Base-by-base conservation (phyloP, 2,888 invertebrate species). In the Druceiella hillmani region DNA sequence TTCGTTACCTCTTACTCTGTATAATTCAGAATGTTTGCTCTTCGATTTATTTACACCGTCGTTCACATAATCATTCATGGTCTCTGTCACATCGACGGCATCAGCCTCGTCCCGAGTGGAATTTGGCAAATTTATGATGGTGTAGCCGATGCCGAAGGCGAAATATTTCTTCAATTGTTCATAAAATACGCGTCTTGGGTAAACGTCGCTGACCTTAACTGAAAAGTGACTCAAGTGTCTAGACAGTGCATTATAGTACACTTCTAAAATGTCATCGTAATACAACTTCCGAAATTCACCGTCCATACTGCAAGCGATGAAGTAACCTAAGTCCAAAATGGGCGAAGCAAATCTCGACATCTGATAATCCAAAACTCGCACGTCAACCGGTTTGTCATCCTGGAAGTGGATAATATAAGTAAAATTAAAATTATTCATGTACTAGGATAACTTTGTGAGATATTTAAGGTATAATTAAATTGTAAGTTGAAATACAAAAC, bases 221-320 rank as follows among this genome's bases (percentile, higher is more conserved):
- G 12, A 27, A 5, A 27, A 3, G 3, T 4, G 27, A 6, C 11
- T 3, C 6, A 27, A 15, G 27, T 27, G 27, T 4, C 4, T 15
- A 15, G 27, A 12, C 7, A 27, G 27, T 15, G 7, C 33, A 24
- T 15, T 17, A 17, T 41, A 39, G 17, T 47, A 47, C 11, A 33
- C 33, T 3, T 47, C 45, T 6, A 40, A 7, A 0, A 45, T 22
- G 2, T 31, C 16, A 2, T 45, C 26, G 20, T 40, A 43, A n/a
- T 47, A 39, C 1, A 34, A 22, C n/a, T 33, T 29, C 1, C 47
- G 33, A 27, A 47, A 47, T 26, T 47, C 30, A 14, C 30, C 47
- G 17, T 47, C 47, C 2, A 41, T 41, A 2, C 45, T 43, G 13
- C 33, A 24, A 40, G 38, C 44, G 17, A 47, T 36, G 25, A 47